These are phyloP conservation scores for Gavia stellata DNA, from an alignment of 2,113 vertebrate species.

Conservation along the genomic window DNA sequence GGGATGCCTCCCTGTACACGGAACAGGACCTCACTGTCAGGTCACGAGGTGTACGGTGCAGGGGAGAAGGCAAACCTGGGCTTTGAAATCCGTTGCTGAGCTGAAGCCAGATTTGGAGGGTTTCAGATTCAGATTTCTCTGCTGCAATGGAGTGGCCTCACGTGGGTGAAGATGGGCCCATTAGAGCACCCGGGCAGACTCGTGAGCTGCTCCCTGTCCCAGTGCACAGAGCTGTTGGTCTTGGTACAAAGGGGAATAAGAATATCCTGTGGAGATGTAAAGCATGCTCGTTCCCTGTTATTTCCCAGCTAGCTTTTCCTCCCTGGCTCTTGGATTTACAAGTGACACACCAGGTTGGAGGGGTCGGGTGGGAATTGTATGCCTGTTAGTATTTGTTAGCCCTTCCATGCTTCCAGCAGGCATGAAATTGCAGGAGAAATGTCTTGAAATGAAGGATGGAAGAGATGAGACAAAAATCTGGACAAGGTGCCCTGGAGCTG, in stretches of 20 bases:
- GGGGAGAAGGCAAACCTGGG: background rate
- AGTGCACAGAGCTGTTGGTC: background rate
- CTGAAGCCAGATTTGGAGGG: background rate
- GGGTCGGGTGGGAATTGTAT: background rate
- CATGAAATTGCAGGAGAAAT: background rate
- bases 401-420: background rate
- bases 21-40: accelerated
- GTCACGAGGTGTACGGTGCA: background rate
- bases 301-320: background rate
- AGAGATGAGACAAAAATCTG: slow-evolving; percentile 16
- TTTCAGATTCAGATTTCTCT: background rate
- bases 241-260: background rate
- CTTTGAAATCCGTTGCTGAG: background rate
- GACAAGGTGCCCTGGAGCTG: background rate
- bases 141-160: accelerated
- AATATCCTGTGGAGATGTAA: background rate
- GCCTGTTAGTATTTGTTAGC: background rate
- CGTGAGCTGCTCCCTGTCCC: background rate
- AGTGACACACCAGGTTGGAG: background rate
- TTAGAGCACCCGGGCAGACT: background rate
- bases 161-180: accelerated
- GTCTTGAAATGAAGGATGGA: background rate
- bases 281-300: background rate
- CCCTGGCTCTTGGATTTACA: background rate
- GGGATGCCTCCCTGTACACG: background rate